Percentiles rank a stretch among this genome's conserved stretches.
These are phyloP conservation scores for Drosophila punjabiensis DNA, from an alignment of 1,140 invertebrate species.

Conservation along the genomic window DNA sequence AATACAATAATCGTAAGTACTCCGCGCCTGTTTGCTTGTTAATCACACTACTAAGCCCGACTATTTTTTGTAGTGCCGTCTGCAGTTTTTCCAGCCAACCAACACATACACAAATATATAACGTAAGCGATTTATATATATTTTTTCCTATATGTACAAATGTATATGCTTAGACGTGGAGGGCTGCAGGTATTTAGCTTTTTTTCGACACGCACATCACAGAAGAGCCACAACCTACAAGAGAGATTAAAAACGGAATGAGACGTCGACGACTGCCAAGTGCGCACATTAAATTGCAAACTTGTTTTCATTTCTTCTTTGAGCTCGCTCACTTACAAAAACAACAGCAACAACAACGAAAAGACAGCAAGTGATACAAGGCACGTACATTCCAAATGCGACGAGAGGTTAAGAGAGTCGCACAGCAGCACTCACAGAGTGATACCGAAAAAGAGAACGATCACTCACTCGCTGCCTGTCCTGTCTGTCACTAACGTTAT, in stretches of 20 bases:
- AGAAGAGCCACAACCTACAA: constrained; percentile 29
- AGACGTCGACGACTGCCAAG: constrained; percentile 67
- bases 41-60: constrained; percentile 56
- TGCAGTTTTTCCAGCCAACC: constrained; percentile 48
- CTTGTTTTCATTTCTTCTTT: constrained; percentile 76
- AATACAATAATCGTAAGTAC: constrained; percentile 56
- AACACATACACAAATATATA: constrained; percentile 32
- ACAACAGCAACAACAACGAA: constrained; percentile 40
- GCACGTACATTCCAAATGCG: constrained; percentile 71
- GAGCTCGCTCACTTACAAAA: constrained; percentile 61
- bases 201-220: constrained; percentile 20
- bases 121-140: constrained; percentile 42
- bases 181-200: constrained; percentile 26
- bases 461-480: constrained; percentile 61
- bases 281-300: constrained; percentile 84
- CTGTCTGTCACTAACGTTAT: constrained; percentile 32
- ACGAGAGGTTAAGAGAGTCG: constrained; percentile 55
- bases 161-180: constrained; percentile 71
- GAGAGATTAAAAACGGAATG: constrained; percentile 56
- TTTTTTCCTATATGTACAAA: constrained; percentile 13
- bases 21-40: constrained; percentile 29
- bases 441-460: constrained; percentile 44
- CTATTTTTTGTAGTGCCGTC: constrained; percentile 60
- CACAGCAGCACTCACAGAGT: constrained; percentile 11
- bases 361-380: constrained; percentile 71